Percentiles rank a stretch among this genome's conserved stretches.
phyloP scores from a whole-genome alignment of 1,140 invertebrate species.

The Melitaea cinxia region DNA sequence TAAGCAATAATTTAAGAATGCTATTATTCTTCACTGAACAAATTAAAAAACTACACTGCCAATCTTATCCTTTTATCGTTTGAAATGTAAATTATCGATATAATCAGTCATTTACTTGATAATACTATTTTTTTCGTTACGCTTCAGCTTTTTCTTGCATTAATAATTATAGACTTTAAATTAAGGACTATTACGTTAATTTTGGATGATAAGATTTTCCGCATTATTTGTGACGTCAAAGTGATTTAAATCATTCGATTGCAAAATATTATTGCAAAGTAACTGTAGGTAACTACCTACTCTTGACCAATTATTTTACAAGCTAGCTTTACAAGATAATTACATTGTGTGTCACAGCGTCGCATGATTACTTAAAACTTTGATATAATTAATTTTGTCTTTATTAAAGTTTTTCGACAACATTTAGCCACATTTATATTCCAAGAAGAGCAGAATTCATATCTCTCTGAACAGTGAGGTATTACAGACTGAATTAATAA shows the following conservation, averaged over 20 bases:
- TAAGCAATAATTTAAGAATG: background rate
- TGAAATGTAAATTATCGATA: slow-evolving; percentile 37
- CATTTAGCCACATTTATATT: no score
- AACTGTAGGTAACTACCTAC: no score
- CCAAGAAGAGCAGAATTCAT: no score
- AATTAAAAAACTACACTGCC: slow-evolving; percentile 9
- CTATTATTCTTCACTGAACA: background rate
- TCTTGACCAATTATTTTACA: no score
- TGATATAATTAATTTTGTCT: no score
- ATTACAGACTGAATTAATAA: no score
- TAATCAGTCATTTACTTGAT: slow-evolving; percentile 20
- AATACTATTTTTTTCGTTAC: background rate
- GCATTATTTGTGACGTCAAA: background rate
- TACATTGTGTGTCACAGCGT: no score
- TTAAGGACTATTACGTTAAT: background rate
- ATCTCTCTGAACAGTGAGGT: no score
- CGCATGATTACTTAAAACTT: no score
- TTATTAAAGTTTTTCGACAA: no score
- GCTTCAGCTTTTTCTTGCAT: background rate
- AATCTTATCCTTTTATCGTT: slow-evolving; percentile 34
- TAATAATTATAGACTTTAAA: background rate
- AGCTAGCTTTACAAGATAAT: no score
- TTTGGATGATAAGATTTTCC: background rate
- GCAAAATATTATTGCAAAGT: background rate
- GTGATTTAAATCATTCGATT: background rate